Conservation (phyloP, 1,140 invertebrate species). For the Zaprionus taronus region DNA sequence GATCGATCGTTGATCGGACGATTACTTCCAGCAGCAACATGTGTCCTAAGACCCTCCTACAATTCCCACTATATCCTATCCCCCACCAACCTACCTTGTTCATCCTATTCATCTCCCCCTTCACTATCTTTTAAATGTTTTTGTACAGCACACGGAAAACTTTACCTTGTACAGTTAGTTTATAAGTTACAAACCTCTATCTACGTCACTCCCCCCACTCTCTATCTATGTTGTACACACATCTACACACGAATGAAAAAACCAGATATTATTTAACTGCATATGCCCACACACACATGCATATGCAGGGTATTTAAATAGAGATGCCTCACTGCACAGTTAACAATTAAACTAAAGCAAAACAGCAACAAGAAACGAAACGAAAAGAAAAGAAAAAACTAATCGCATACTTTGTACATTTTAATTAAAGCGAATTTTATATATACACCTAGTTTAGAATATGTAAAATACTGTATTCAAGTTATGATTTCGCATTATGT, state of each 20-base stretch:
- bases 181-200: constrained; percentile 37
- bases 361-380: constrained; percentile 10
- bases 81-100: not conserved
- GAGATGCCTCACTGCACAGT: constrained; percentile 28
- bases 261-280: constrained; percentile 61
- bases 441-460: constrained; percentile 50
- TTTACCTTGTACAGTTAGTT: constrained; percentile 71
- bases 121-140: constrained; percentile 5
- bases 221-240: constrained; percentile 54
- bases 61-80: constrained; percentile 1
- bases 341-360: constrained; percentile 25
- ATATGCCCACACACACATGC: constrained; percentile 25
- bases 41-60: constrained; percentile 30
- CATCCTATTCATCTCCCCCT: not conserved
- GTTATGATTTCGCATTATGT: constrained; percentile 55
- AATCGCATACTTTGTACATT: constrained; percentile 50
- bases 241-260: constrained; percentile 19
- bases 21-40: constrained; percentile 49
- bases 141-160: constrained; percentile 27
- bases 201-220: constrained; percentile 19
- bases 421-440: constrained; percentile 53
- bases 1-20: constrained; percentile 25
- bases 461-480: constrained; percentile 78
- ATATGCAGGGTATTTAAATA: constrained; percentile 27
- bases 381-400: constrained; percentile 9